phyloP scores from a whole-genome alignment of 2,113 vertebrate genomes.

The Mastomys natalensis region DNA sequence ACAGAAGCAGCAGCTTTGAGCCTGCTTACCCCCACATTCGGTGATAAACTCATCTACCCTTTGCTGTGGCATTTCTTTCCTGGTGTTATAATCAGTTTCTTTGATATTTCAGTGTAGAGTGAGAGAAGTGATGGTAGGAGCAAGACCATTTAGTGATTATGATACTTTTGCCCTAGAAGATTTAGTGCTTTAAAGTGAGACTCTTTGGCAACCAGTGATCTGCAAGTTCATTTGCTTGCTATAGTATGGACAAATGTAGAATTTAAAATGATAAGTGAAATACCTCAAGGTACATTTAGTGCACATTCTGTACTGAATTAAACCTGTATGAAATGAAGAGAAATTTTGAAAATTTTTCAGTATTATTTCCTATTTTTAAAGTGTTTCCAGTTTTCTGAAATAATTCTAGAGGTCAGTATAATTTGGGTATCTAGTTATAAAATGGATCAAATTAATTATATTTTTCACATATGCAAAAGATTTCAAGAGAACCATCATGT shows the following conservation, averaged over 20 bases:
- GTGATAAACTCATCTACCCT: not conserved
- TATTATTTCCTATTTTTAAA: not conserved
- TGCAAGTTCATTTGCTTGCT: not conserved
- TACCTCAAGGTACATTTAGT: not conserved
- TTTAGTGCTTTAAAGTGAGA: not conserved
- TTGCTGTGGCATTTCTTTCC: not conserved
- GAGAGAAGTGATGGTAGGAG: fast-evolving
- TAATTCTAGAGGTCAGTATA: not conserved
- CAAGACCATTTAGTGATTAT: not conserved
- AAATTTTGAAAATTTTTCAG: not conserved
- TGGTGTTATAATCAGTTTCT: not conserved
- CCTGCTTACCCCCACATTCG: not conserved
- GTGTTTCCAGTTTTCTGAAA: too few species aligned
- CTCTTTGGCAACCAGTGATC: not conserved
- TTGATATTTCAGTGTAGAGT: not conserved
- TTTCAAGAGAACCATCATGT: not conserved
- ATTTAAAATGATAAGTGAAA: not conserved
- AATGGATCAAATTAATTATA: not conserved
- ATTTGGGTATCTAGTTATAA: not conserved
- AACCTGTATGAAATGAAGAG: not conserved
- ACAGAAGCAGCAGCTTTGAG: not conserved
- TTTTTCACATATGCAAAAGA: not conserved
- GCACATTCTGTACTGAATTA: not conserved
- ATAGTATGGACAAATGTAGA: not conserved
- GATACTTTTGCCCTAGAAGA: not conserved